phyloP scores from a whole-genome alignment of 1,140 invertebrate genomes.

The Heliconius nattereri region DNA sequence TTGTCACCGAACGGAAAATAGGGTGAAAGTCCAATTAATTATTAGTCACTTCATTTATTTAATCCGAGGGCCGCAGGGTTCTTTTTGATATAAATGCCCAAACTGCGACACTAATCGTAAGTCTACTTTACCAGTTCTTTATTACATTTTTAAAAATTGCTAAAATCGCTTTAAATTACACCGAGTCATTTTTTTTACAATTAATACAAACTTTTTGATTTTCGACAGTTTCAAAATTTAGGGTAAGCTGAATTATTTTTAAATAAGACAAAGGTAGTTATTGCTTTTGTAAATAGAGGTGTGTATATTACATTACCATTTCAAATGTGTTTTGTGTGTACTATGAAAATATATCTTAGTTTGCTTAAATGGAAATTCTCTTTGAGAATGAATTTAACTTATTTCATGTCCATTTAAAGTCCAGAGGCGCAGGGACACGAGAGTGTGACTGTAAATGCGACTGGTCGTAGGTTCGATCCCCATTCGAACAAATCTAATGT shows the following conservation, averaged over 20 bases:
- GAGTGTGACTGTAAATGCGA: too few relatives aligned
- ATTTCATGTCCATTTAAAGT: too few relatives aligned
- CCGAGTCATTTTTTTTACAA: neutral
- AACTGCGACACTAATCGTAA: slow-evolving; percentile 46
- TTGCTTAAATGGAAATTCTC: neutral
- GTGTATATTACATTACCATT: neutral
- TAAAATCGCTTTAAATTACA: slow-evolving; percentile 19
- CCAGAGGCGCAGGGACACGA: too few relatives aligned
- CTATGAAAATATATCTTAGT: neutral
- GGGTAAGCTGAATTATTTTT: neutral
- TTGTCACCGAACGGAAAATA: slow-evolving; percentile 80
- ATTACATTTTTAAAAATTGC: slow-evolving; percentile 26
- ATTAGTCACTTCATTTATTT: slow-evolving; percentile 81
- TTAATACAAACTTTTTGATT: neutral
- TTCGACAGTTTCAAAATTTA: neutral
- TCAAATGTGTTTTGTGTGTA: neutral
- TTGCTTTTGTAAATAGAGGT: neutral
- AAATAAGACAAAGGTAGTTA: neutral
- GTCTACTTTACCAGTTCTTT: slow-evolving; percentile 27
- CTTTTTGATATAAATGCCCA: slow-evolving; percentile 73
- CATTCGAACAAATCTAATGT: too few relatives aligned
- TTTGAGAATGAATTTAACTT: neutral
- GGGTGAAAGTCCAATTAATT: slow-evolving; percentile 81
- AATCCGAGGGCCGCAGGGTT: slow-evolving; percentile 65
- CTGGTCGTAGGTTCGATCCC: too few relatives aligned